phyloP scores from a whole-genome alignment of 1,140 invertebrate genomes.

The Grapholita molesta region DNA sequence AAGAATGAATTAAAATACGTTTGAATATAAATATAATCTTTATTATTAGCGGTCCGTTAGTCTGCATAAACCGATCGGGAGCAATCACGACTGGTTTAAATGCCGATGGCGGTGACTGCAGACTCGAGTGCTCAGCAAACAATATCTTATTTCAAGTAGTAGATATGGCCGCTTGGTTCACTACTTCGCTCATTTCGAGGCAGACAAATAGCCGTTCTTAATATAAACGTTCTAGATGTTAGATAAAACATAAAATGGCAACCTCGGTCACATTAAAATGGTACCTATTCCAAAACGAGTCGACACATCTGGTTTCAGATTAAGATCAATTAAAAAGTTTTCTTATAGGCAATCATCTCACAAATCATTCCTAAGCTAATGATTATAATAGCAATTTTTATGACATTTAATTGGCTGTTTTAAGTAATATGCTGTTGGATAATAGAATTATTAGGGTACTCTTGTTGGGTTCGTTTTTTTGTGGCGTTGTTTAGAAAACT shows the following conservation, averaged over 20 bases:
- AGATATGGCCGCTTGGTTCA: background rate
- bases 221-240: background rate
- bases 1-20: background rate
- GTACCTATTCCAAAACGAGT: background rate
- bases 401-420: conserved; percentile 3
- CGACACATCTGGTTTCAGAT: background rate
- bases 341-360: background rate
- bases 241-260: background rate
- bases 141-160: conserved; percentile 33
- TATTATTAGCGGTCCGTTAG: background rate
- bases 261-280: background rate
- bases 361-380: background rate
- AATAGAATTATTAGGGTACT: background rate
- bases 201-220: background rate
- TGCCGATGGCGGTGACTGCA: background rate
- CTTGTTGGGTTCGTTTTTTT: conserved; percentile 2
- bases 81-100: background rate
- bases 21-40: background rate
- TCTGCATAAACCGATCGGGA: background rate
- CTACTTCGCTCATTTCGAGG: background rate
- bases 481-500: conserved; percentile 58
- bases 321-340: conserved; percentile 9
- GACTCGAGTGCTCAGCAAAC: conserved; percentile 31
- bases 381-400: conserved; percentile 4
- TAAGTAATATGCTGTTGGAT: background rate